These are phyloP conservation scores for Burhinus bistriatus DNA, from an alignment of 2,113 vertebrate species.

Conservation along the genomic window DNA sequence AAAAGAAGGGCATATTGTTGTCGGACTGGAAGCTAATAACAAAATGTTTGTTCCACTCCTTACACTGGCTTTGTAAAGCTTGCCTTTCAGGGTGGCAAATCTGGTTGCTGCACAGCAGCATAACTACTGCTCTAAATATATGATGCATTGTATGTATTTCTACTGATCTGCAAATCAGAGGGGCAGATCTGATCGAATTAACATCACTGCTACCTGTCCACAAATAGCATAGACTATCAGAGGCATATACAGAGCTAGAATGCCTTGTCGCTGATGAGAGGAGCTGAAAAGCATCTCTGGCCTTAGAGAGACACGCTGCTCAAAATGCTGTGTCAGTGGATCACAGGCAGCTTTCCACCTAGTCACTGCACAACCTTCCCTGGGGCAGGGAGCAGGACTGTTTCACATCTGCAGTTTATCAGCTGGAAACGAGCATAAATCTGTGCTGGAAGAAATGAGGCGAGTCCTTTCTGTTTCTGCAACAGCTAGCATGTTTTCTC, in stretches of 20 bases:
- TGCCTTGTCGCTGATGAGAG: not conserved
- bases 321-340: slow-evolving; percentile 6
- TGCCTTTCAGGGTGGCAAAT: not conserved
- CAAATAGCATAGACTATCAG: not conserved
- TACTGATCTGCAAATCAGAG: not conserved
- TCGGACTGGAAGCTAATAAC: not conserved
- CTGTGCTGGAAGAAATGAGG: slow-evolving; percentile 64
- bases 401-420: slow-evolving; percentile 69
- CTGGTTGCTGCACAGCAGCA: not conserved
- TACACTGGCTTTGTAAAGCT: not conserved
- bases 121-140: not conserved
- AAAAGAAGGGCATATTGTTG: not conserved
- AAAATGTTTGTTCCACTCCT: not conserved
- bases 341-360: not conserved
- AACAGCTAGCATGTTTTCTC: slow-evolving; percentile 51
- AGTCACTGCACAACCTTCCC: slow-evolving; percentile 41
- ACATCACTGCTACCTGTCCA: not conserved
- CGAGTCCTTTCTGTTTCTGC: slow-evolving; percentile 53
- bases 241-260: not conserved
- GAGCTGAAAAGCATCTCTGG: not conserved
- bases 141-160: not conserved
- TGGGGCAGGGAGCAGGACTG: slow-evolving; percentile 32
- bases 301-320: not conserved
- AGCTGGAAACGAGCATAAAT: slow-evolving; percentile 55
- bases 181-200: not conserved